Conservation (phyloP, 2,888 invertebrate genomes). For the Drosophila demipolita region DNA sequence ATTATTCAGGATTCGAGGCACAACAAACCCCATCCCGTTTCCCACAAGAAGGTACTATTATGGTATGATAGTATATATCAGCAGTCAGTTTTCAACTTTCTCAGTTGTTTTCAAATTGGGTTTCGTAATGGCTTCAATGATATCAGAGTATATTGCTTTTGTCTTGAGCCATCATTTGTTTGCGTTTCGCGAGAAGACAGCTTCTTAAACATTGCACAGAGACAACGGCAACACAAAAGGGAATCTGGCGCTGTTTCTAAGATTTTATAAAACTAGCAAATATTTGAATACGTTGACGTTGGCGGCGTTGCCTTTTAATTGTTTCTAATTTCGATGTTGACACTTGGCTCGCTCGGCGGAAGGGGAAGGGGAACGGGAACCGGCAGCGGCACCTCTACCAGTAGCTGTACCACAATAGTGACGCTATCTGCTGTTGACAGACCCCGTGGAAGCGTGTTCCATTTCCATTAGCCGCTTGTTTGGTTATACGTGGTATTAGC, state of each 20-base stretch:
- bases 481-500: constrained; percentile 21
- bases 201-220: constrained; percentile 32
- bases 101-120: neutral
- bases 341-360: constrained; percentile 27
- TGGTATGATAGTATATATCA: neutral
- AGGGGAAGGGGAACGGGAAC: constrained; percentile 2
- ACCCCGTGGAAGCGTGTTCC: constrained; percentile 50
- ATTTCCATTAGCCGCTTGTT: constrained; percentile 52
- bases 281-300: constrained; percentile 58
- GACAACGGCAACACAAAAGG: constrained; percentile 10
- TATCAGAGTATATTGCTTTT: constrained; percentile 14
- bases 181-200: constrained; percentile 8
- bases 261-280: constrained; percentile 59
- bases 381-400: constrained; percentile 13
- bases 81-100: neutral
- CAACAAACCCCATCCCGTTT: neutral
- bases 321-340: constrained; percentile 74
- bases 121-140: neutral
- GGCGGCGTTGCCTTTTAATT: constrained; percentile 69
- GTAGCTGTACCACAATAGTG: neutral
- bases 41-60: neutral
- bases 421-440: constrained; percentile 69
- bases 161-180: constrained; percentile 26
- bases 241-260: constrained; percentile 39
- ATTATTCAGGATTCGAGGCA: neutral